Evolutionary conservation across 2,797 vertebrate species (phyloP), one percentile per base, ranked within the genome.

Genomic region (Sphenodon punctatus): DNA sequence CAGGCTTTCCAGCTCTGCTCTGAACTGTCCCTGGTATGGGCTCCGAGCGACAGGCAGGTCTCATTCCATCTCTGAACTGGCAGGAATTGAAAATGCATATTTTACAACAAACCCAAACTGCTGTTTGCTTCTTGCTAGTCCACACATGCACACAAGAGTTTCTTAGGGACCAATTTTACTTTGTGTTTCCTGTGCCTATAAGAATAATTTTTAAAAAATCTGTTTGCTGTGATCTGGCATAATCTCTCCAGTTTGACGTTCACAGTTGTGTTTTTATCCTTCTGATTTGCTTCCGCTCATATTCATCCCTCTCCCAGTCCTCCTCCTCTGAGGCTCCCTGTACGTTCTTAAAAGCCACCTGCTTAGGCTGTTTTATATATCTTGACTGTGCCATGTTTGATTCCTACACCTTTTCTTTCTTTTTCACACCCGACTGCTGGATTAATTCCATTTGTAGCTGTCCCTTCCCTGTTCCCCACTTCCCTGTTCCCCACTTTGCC

Each of bases 161-260:
- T 72, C 65, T 49, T 73, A 86, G 83, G 34, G 64, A 76, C 64
- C 88, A 83, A 90, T 94, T 91, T 93, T 46, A 77, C 67, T 25
- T 92, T 86, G 75, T 51, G 51, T 86, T 88, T 82, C 69, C 56
- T 13, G 49, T 63, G 86, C 80, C 51, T 59, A 46, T 84, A 82
- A 85, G 81, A 85, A 75, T n/a, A n/a, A n/a, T n/a, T n/a, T n/a
- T n/a, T n/a, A n/a, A 90, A 86, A 79, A 90, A 79, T 90, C 80
- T 75, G 58, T 61, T 90, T 87, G 64, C 83, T 80, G 87, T 88
- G 89, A 91, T 87, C 85, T 74, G 75, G 88, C 88, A 71, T 90
- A 90, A 94, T 93, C 90, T 86, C 64, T 86, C 84, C 69, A 76
- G 85, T 89, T 83, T 94, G 92, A 91, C 77, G 82, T 81, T 76